A percentile compares a stretch with the other conserved stretches of the same genome.
Evolutionary conservation across 2,797 vertebrate genomes (phyloP).

Genomic region (Phoebastria nigripes): DNA sequence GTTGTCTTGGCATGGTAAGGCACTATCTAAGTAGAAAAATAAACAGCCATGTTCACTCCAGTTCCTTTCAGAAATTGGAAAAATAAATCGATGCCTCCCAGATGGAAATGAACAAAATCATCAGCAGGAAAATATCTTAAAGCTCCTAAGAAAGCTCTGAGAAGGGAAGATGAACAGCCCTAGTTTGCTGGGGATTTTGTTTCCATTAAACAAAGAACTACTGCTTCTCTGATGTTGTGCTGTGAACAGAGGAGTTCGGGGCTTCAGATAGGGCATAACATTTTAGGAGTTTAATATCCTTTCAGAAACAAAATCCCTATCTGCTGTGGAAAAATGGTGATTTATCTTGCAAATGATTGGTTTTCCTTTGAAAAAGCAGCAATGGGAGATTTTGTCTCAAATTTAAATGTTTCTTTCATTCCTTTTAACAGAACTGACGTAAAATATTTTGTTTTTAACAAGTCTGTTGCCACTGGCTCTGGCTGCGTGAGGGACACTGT

Average conservation of each 20-base stretch:
- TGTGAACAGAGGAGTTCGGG: neutral
- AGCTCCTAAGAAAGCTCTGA: constrained; percentile 11
- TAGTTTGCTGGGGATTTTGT: neutral
- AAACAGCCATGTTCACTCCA: constrained; percentile 62
- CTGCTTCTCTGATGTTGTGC: neutral
- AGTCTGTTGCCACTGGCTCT: neutral
- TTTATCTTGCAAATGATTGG: neutral
- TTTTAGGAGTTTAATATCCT: constrained; percentile 24
- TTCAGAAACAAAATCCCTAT: constrained; percentile 19
- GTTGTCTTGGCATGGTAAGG: constrained; percentile 68
- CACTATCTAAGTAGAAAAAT: constrained; percentile 68
- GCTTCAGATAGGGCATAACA: neutral
- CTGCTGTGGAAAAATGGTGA: neutral
- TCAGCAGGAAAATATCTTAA: constrained; percentile 20
- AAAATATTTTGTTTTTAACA: neutral
- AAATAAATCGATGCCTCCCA: constrained; percentile 48
- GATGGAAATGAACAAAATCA: constrained; percentile 43
- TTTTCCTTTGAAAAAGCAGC: constrained; percentile 13
- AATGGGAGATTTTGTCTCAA: neutral
- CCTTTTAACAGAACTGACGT: neutral
- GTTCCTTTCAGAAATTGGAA: constrained; percentile 46
- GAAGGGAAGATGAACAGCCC: neutral
- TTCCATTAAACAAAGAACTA: constrained; percentile 25
- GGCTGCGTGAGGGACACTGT: neutral
- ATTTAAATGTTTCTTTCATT: neutral